These are phyloP conservation scores for Helicolenus hilgendorfi DNA, from an alignment of 2,797 vertebrate genomes.

Conservation along the genomic window DNA sequence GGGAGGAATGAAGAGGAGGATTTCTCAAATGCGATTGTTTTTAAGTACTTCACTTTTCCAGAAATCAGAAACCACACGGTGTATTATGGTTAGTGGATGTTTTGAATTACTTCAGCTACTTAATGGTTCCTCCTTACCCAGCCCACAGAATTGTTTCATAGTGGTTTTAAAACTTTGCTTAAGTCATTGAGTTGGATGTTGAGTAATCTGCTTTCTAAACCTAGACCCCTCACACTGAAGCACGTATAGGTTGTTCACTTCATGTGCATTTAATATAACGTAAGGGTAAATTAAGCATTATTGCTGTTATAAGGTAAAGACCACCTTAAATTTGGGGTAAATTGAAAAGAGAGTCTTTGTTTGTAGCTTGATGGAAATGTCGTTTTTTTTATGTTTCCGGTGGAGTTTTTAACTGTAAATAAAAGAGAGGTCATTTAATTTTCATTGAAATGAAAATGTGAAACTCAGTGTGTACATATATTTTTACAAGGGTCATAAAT, in stretches of 20 bases:
- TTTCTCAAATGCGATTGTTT: slow-evolving; percentile 82
- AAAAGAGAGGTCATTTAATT: background rate
- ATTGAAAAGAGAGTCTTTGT: background rate
- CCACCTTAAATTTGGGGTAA: background rate
- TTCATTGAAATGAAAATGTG: slow-evolving; percentile 20
- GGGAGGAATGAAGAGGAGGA: slow-evolving; percentile 69
- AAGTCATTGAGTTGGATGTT: slow-evolving; percentile 81
- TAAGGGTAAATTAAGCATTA: background rate
- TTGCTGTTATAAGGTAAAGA: background rate
- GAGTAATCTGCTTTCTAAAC: slow-evolving; percentile 77
- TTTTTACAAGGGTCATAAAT: slow-evolving; percentile 53
- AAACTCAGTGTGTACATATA: slow-evolving; percentile 20
- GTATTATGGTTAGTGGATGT: slow-evolving; percentile 86
- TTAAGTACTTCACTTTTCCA: slow-evolving; percentile 86
- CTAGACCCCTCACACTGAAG: slow-evolving; percentile 27
- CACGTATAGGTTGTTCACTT: slow-evolving; percentile 15
- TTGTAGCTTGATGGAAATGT: background rate
- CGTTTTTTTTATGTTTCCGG: background rate
- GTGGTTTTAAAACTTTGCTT: slow-evolving; percentile 83
- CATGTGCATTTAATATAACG: slow-evolving; percentile 3
- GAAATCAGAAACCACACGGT: slow-evolving; percentile 86
- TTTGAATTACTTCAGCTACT: slow-evolving; percentile 85
- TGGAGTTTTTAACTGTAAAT: background rate
- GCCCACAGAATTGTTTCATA: slow-evolving; percentile 84
- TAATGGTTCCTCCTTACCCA: slow-evolving; percentile 85